phyloP scores from a whole-genome alignment of 2,888 invertebrate genomes.

The Melanargia galathea region DNA sequence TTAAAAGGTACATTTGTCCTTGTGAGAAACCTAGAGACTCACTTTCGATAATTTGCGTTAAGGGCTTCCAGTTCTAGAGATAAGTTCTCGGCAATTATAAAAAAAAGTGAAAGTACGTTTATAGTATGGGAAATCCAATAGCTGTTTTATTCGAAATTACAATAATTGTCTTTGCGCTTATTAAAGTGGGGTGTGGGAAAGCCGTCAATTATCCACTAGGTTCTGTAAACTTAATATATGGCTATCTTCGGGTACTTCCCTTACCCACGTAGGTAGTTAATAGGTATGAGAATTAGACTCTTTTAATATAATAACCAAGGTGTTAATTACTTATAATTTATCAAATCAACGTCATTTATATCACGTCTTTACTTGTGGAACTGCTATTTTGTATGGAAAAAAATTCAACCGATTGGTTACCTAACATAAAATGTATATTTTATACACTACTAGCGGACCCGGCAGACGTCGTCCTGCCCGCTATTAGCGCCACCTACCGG shows the following conservation, averaged over 20 bases:
- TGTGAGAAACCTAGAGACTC: conserved; percentile 3
- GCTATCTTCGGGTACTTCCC: neutral
- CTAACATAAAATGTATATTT: too few relatives aligned
- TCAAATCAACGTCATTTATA: too few relatives aligned
- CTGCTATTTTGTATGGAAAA: too few relatives aligned
- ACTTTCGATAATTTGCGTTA: conserved; percentile 5
- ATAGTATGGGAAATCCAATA: conserved; percentile 13
- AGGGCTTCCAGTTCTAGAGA: conserved; percentile 12
- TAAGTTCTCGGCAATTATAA: conserved; percentile 11
- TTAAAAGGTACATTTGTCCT: neutral
- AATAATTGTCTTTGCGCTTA: conserved; percentile 5
- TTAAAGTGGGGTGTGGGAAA: conserved; percentile 7
- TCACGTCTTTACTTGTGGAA: too few relatives aligned
- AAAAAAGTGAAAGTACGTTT: conserved; percentile 14
- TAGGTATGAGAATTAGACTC: neutral
- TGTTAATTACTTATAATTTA: too few relatives aligned
- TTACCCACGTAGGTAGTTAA: neutral
- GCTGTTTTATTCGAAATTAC: conserved; percentile 3
- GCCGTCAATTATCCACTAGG: neutral
- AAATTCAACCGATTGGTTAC: too few relatives aligned
- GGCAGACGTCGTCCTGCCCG: too few relatives aligned
- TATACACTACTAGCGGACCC: too few relatives aligned
- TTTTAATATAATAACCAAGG: too few relatives aligned
- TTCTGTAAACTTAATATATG: neutral
- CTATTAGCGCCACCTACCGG: too few relatives aligned